Conservation (phyloP, 2,797 vertebrate genomes). For the Chelmon rostratus region DNA sequence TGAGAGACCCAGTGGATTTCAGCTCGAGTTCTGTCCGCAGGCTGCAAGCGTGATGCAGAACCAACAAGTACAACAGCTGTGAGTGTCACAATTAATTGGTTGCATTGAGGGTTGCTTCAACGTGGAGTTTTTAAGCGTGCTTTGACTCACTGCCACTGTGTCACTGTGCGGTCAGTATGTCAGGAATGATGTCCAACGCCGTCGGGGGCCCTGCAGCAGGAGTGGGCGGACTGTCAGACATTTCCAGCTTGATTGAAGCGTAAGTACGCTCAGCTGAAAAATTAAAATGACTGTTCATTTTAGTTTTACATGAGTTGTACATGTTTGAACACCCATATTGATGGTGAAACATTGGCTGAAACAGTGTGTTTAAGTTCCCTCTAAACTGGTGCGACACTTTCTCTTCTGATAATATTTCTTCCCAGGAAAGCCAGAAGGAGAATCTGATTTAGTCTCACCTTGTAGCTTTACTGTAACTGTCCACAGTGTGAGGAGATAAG, state of each 20-base stretch:
- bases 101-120: background rate
- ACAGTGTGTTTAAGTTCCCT: too few relatives aligned
- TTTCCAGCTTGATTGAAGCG: constrained; percentile 98
- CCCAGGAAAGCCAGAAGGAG: too few relatives aligned
- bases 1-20: background rate
- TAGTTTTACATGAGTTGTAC: background rate
- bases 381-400: background rate
- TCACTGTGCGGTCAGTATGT: constrained; percentile 89
- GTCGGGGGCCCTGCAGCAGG: constrained; percentile 94
- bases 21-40: constrained; percentile 81
- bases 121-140: background rate
- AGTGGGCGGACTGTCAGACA: constrained; percentile 95
- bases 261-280: constrained; percentile 77
- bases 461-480: background rate
- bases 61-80: constrained; percentile 98
- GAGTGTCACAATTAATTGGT: constrained; percentile 76
- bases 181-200: constrained; percentile 98
- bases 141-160: constrained; percentile 23
- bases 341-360: background rate
- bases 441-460: background rate
- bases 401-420: background rate
- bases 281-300: background rate
- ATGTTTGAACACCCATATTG: background rate
- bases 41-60: constrained; percentile 99
- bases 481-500: background rate